A percentile compares a stretch with the other conserved stretches of the same genome.
phyloP scores from a whole-genome alignment of 53 echinoderm and acorn worm genomes.

The Zoroaster sp. region DNA sequence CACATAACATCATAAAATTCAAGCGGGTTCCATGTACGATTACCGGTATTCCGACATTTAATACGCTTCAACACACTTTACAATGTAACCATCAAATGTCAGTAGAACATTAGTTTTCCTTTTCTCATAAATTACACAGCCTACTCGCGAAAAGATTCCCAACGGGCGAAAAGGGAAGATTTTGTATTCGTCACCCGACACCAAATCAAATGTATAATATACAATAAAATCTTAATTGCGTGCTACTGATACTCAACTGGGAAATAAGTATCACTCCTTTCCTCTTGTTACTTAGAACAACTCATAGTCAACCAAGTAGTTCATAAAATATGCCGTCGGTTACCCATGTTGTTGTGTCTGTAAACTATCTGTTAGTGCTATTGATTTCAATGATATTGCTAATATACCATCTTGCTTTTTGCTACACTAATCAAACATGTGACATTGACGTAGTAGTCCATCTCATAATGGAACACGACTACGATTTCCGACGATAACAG shows the following conservation, averaged over 20 bases:
- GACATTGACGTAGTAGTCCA: too few species aligned
- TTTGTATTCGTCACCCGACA: constrained; percentile 7
- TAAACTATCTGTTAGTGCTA: not conserved
- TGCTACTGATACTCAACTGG: not conserved
- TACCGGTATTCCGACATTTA: not conserved
- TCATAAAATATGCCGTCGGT: not conserved
- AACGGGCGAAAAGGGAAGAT: not conserved
- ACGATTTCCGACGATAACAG: too few species aligned
- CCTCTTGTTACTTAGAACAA: not conserved
- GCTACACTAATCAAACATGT: too few species aligned
- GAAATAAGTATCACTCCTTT: not conserved
- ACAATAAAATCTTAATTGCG: constrained; percentile 18
- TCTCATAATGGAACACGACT: too few species aligned
- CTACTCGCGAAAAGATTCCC: not conserved
- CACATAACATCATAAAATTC: not conserved
- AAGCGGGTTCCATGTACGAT: not conserved
- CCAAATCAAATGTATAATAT: not conserved
- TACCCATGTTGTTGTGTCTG: not conserved
- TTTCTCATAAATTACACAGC: not conserved
- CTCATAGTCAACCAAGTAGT: not conserved
- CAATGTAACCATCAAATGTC: constrained; percentile 19
- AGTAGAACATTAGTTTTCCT: not conserved
- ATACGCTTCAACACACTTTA: not conserved
- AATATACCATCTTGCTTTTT: not conserved
- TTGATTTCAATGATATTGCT: not conserved